Percentiles rank a stretch among this genome's conserved stretches.
Conservation (phyloP, 2,888 invertebrate species). For the Ptychoptera albimana region DNA sequence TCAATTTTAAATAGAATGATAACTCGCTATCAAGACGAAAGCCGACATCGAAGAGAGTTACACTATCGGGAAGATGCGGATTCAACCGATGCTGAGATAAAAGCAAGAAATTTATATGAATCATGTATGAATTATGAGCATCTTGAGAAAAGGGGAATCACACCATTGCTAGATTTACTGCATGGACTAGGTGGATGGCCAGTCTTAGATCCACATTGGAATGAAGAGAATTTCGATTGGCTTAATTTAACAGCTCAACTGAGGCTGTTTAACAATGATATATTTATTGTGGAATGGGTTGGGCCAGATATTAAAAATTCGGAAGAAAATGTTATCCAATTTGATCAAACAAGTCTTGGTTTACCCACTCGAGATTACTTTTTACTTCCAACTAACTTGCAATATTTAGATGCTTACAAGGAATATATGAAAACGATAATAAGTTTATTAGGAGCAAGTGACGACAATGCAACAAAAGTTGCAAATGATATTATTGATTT, state of each 20-base stretch:
- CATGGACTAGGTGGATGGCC: constrained; percentile 80
- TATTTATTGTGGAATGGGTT: constrained; percentile 74
- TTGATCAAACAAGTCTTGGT: constrained; percentile 76
- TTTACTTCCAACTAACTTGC: constrained; percentile 47
- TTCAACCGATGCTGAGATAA: constrained; percentile 45
- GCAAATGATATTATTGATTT: constrained; percentile 61
- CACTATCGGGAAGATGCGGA: not conserved
- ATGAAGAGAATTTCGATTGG: constrained; percentile 48
- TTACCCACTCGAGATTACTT: constrained; percentile 63
- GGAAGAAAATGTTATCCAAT: constrained; percentile 73
- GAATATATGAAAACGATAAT: constrained; percentile 59
- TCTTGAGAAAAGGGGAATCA: constrained; percentile 50
- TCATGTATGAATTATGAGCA: constrained; percentile 74
- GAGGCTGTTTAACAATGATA: constrained; percentile 68
- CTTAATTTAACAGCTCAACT: constrained; percentile 55
- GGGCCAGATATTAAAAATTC: constrained; percentile 90
- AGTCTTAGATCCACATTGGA: constrained; percentile 51
- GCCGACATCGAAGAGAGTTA: constrained; percentile 6
- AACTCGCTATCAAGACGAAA: not conserved
- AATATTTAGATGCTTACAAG: constrained; percentile 64
- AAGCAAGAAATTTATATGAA: constrained; percentile 69
- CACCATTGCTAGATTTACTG: constrained; percentile 52
- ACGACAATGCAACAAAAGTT: constrained; percentile 41
- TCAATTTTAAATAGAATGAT: not conserved
- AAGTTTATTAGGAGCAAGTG: constrained; percentile 51